Evolutionary conservation across 1,140 invertebrate genomes (phyloP), one percentile per base, ranked within the genome.

Genomic region (Trachelipus rathkii): DNA sequence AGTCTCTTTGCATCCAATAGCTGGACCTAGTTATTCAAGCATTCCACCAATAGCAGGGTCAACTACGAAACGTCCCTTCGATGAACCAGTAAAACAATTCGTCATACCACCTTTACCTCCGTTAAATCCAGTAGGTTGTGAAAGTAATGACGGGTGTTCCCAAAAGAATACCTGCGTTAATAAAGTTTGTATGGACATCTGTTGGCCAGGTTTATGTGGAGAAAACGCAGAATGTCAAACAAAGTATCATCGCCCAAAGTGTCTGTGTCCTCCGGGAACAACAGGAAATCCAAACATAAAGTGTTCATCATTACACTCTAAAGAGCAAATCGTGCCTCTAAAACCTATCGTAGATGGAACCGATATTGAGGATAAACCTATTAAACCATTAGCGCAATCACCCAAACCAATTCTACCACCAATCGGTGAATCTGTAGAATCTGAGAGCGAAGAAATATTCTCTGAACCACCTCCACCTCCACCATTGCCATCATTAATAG

Each of bases 111-210:
- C 78, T 4, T 71, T 71, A 60, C 72, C 74, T 21, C 78, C 78
- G 82, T 85, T 85, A 79, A 89, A 90, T 0, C 88, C 87, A 84
- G 90, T 93, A 73, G 92, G 94, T 86, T 95, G 93, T 82, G 85
- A 87, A 69, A 83, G 78, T 9, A 88, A 92, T 79, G 84, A 87
- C 0, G 89, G 95, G 45, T 96, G 94, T 83, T 88, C 90, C 0
- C 89, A 89, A 45, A 92, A 94, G 81, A 93, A 94, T 86, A 86
- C 92, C 19, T 96, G 94, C 81, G 89, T 93, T 53, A 85, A 89
- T 46, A 88, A 91, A 81, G 90, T 90, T 84, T 95, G 94, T 84
- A 91, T 84, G 91, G 89, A 80, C 92, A 92, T 82, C 19, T 82
- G 82, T 72, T 74, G 79, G 43, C 79, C 78, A 44, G 53, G 73